Conservation (phyloP, 23 tunicate species). For the Corella eumyota region DNA sequence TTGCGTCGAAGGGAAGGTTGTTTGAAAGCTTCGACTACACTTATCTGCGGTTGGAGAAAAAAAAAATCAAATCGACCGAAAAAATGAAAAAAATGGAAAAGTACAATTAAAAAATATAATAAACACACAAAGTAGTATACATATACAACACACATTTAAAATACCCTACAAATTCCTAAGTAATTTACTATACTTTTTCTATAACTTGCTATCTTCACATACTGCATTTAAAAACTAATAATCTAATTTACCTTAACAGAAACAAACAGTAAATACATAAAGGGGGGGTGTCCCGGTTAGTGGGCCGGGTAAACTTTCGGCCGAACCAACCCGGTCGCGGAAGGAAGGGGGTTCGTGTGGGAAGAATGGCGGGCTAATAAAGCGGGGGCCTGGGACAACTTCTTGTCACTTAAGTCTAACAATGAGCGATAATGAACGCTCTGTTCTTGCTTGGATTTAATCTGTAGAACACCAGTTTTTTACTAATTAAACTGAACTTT, state of each 20-base stretch:
- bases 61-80: not conserved
- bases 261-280: too few relatives aligned
- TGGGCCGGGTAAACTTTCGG: not conserved
- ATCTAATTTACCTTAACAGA: too few relatives aligned
- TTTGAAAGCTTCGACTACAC: conserved; percentile 86
- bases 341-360: conserved; percentile 6
- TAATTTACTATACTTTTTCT: too few relatives aligned
- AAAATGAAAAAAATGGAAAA: not conserved
- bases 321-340: not conserved
- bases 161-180: too few relatives aligned
- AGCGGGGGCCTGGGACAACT: conserved; percentile 9
- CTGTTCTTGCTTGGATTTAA: conserved; percentile 25
- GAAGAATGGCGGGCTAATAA: conserved; percentile 25
- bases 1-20: conserved; percentile 25
- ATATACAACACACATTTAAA: too few relatives aligned
- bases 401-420: conserved; percentile 29
- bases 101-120: not conserved
- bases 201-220: too few relatives aligned
- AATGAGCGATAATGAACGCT: conserved; percentile 55
- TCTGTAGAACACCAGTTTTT: conserved; percentile 17
- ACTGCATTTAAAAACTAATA: too few relatives aligned
- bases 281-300: too few relatives aligned
- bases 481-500: not conserved
- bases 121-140: too few relatives aligned
- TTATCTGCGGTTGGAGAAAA: conserved; percentile 32